Conservation (phyloP, 1,140 invertebrate species). For the Cydia strobilella region DNA sequence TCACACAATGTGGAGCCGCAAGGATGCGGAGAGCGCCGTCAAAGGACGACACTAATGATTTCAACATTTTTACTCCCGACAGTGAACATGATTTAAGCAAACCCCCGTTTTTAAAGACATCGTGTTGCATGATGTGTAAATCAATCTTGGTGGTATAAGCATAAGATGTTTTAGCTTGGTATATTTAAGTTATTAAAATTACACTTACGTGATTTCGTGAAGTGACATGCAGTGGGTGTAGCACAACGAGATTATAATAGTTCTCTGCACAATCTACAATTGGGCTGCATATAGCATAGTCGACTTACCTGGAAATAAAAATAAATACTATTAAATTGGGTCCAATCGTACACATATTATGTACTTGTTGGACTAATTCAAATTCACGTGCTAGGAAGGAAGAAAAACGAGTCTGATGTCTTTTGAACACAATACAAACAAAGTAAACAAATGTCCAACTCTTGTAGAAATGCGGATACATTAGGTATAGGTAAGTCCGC, state of each 20-base stretch:
- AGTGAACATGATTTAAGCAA: not conserved
- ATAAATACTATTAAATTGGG: not conserved
- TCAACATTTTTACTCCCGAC: slow-evolving; percentile 10
- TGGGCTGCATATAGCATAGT: not conserved
- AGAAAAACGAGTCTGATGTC: too few species aligned
- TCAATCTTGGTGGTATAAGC: not conserved
- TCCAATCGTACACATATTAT: too few species aligned
- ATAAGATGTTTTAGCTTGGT: not conserved
- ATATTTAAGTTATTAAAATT: not conserved
- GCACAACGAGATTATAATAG: not conserved
- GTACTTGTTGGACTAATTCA: not conserved
- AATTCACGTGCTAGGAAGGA: too few species aligned
- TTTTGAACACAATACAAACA: too few species aligned
- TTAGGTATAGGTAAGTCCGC: too few species aligned
- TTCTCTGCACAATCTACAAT: not conserved
- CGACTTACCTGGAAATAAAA: slow-evolving; percentile 14
- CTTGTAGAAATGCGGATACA: too few species aligned
- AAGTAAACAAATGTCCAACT: too few species aligned
- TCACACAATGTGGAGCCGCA: slow-evolving; percentile 21
- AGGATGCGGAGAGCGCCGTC: slow-evolving; percentile 15
- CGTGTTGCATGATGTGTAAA: not conserved
- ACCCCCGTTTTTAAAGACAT: not conserved
- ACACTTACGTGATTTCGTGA: slow-evolving; percentile 1
- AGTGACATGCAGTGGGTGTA: not conserved
- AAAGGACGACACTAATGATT: slow-evolving; percentile 27